phyloP scores from a whole-genome alignment of 2,888 invertebrate species.

The Cheilosia urbana region DNA sequence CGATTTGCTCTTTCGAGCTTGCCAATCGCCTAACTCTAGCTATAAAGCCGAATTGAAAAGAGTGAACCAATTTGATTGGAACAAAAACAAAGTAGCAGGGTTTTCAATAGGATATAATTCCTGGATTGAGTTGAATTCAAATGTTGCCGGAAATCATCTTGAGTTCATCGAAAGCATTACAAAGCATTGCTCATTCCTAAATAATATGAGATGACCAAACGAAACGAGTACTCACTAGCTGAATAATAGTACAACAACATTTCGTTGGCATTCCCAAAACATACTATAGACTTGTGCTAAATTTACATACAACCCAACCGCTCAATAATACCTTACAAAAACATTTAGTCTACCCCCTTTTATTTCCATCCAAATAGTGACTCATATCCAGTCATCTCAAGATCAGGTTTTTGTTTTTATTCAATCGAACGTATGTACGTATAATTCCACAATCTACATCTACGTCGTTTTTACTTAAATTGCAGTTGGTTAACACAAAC shows the following conservation, averaged over 20 bases:
- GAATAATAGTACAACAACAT: neutral
- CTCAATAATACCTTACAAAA: neutral
- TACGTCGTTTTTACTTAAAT: neutral
- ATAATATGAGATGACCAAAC: too few species aligned
- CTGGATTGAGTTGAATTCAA: too few species aligned
- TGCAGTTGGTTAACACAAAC: neutral
- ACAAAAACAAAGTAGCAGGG: too few species aligned
- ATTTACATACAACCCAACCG: neutral
- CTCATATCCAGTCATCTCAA: neutral
- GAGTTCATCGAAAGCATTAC: too few species aligned
- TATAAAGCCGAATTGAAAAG: too few species aligned
- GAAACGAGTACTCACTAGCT: neutral
- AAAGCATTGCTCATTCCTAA: too few species aligned
- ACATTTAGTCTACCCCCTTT: neutral
- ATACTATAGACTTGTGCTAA: neutral
- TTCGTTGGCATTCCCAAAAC: neutral
- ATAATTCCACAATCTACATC: neutral
- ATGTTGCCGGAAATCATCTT: too few species aligned
- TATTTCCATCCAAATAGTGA: neutral
- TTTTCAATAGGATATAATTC: too few species aligned
- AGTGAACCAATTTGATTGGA: too few species aligned
- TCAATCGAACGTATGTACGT: neutral
- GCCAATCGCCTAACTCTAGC: too few species aligned
- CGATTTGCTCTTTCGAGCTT: too few species aligned
- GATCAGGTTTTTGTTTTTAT: conserved; percentile 1